A percentile compares a stretch with the other conserved stretches of the same genome.
phyloP scores from a whole-genome alignment of 2,888 invertebrate genomes.

The Sabatieria punctata region DNA sequence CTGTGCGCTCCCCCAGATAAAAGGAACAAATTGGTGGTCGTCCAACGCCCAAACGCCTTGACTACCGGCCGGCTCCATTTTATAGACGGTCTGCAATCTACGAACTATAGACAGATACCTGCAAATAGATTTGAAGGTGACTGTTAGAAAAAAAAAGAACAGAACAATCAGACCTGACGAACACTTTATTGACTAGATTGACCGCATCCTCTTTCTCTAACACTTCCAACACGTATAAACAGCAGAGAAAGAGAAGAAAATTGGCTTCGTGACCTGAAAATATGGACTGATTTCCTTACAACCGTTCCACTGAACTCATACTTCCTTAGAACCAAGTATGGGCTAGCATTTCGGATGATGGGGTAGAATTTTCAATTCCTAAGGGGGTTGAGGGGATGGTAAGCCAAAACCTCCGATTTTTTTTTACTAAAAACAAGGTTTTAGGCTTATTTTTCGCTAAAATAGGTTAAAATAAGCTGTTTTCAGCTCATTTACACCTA shows the following conservation, averaged over 20 bases:
- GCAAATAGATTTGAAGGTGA: too few relatives aligned
- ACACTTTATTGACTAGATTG: conserved; percentile 57
- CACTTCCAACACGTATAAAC: conserved; percentile 70
- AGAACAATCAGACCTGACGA: conserved; percentile 44
- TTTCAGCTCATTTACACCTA: too few relatives aligned
- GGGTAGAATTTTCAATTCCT: too few relatives aligned
- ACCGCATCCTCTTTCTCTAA: conserved; percentile 51
- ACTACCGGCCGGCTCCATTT: conserved; percentile 98
- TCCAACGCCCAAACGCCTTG: conserved; percentile 98
- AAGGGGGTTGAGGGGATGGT: too few relatives aligned
- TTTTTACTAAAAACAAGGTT: too few relatives aligned
- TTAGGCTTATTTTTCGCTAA: too few relatives aligned
- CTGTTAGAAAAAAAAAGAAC: not conserved
- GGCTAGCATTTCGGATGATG: too few relatives aligned
- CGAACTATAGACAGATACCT: conserved; percentile 68
- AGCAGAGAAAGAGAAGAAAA: conserved; percentile 83
- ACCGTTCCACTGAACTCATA: too few relatives aligned
- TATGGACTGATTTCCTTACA: conserved; percentile 5
- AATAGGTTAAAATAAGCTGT: too few relatives aligned
- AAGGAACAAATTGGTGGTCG: conserved; percentile 95
- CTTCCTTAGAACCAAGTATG: too few relatives aligned
- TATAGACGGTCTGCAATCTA: conserved; percentile 67
- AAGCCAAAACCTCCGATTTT: too few relatives aligned
- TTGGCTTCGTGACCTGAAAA: conserved; percentile 68
- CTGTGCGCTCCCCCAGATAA: conserved; percentile 97